Base-by-base conservation (phyloP, 1,140 invertebrate genomes). In the Helicorthomorpha holstii region DNA sequence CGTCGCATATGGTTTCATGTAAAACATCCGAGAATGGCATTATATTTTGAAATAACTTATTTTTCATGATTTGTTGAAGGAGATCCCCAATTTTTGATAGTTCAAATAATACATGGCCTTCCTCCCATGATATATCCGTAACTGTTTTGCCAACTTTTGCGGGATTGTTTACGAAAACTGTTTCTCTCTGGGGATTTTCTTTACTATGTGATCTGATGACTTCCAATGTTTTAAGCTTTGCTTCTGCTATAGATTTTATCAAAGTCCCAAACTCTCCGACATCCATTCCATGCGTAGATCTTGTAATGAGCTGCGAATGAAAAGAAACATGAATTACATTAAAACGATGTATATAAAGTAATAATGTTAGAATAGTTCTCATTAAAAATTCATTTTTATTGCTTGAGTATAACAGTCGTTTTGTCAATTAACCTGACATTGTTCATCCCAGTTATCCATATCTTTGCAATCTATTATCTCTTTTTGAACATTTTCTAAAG, bases 221-320 rank as follows among this genome's bases (percentile, higher is more conserved):
- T 41, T 41, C 19, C 38, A 41, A 12, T 12, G 38, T 12, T 41
- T 12, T 41, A 12, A 41, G 12, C 38, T 19, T 41, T 19, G 45
- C 12, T 12, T 49, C 22, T 10, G 48, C 24, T 12, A 49, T 21
- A 23, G 26, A 10, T 7, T 34, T 27, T 4, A 49, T 24, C 26
- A 88, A 77, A 42, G 78, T 62, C 50, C 75, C 73, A 68, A 87
- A 86, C 50, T 81, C 75, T 48, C 63, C 58, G 66, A 79, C 84
- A 67, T 93, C 76, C 63, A 93, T 82, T 43, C 91, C 89, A 73
- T 82, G 84, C 21, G 78, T 75, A 22, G 80, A 77, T 66, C 82
- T 81, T 34, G 94, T 67, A 66, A 94, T 79, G 1, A 81, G 56
- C 69, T 92, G 83, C 64, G 22, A 29, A n/a, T 48, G 19, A 23